phyloP scores from a whole-genome alignment of 53 echinoderm and acorn worm genomes.

The Holothuria leucospilota region DNA sequence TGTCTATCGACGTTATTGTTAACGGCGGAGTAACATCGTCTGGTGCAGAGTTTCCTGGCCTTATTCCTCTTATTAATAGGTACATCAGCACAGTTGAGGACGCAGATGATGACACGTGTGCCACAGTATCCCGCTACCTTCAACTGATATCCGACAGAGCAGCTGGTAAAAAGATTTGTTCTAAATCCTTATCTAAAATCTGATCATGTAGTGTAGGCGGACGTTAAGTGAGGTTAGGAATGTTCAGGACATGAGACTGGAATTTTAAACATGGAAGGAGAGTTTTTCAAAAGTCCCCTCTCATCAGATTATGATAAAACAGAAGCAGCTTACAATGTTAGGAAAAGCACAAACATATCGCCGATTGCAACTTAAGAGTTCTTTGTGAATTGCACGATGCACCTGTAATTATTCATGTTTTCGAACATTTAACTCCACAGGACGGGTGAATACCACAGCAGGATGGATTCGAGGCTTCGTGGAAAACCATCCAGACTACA shows the following conservation, averaged over 20 bases:
- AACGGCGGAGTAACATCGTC: constrained; percentile 35
- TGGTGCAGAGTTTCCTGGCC: constrained; percentile 7
- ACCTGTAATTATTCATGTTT: background rate
- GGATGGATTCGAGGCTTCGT: constrained; percentile 88
- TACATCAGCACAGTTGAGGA: constrained; percentile 21
- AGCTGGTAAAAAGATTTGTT: background rate
- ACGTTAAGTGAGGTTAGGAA: too few species aligned
- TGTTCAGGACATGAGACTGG: too few species aligned
- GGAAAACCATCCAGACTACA: constrained; percentile 78
- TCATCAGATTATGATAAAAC: too few species aligned
- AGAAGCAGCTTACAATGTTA: too few species aligned
- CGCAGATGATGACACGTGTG: background rate
- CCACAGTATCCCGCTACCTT: background rate
- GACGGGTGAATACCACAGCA: constrained; percentile 72
- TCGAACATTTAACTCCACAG: constrained; percentile 30
- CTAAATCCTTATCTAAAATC: background rate
- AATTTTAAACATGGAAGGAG: too few species aligned
- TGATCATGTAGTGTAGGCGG: too few species aligned
- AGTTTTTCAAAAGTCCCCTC: too few species aligned
- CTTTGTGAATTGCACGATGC: too few species aligned
- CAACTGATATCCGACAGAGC: constrained; percentile 8
- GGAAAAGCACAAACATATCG: too few species aligned
- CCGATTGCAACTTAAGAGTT: too few species aligned
- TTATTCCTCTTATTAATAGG: constrained; percentile 34
- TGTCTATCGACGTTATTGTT: constrained; percentile 48